Base-by-base conservation (phyloP, 2,113 vertebrate genomes). In the Enhydra lutris region DNA sequence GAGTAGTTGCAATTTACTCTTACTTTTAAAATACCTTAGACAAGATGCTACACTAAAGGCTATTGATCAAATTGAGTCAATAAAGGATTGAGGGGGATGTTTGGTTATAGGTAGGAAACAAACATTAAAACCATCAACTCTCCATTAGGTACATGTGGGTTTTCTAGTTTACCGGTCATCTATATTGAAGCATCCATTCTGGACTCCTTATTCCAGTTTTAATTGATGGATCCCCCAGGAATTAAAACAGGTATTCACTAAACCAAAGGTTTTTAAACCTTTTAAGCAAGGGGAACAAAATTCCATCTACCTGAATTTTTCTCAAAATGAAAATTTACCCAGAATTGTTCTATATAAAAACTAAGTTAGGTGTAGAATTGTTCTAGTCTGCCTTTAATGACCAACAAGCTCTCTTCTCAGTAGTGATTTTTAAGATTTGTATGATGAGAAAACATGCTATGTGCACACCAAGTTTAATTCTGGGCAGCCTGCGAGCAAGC, bases 21-120 rank as follows among this genome's bases (percentile, higher is more conserved):
- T 71, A 63, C 67, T 87, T 95, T 95, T 90, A 80, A 94, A 88
- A 73, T 81, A 63, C 12, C 45, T 61, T n/a, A 88, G 29, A n/a
- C 36, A 94, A 65, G 39, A 2, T 74, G 92, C 42, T 90, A 57
- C 31, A 82, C 23, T 91, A 80, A 94, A 88, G 9, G 8, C 63
- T 97, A 96, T 95, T 96, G 96, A 95, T 96, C 67, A 71, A 63
- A 65, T n/a, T 39, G 14, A 90, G 39, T 94, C 91, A 95, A 78
- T 97, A 94, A 65, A 4, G 13, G 21, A 47, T 26, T 82, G 36
- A 91, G 6, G 29, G n/a, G 9, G 81, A 69, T 93, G 26, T 86
- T 95, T 92, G 52, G 26, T 89, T 94, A 86, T 74, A 93, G 31
- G 76, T 69, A 91, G 39, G 42, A 93, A 97, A 89, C 34, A 91